Conservation (phyloP, 2,797 vertebrate genomes). For the Chrysocyon brachyurus region DNA sequence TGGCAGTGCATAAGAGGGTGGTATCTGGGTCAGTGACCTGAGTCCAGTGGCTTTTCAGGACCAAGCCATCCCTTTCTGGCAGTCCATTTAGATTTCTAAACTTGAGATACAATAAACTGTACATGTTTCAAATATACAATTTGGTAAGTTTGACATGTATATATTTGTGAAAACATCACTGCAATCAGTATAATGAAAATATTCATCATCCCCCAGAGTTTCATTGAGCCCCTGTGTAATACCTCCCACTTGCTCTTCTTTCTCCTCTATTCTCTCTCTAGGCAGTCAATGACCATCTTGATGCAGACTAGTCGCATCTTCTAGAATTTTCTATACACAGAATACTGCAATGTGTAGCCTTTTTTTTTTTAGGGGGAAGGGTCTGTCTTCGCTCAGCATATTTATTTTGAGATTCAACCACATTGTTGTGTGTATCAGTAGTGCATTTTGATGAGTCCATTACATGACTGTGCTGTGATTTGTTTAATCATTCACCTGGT, state of each 20-base stretch:
- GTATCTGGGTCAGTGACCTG: neutral
- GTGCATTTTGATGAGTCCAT: neutral
- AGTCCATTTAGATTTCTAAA: neutral
- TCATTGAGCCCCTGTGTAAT: neutral
- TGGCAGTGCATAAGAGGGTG: neutral
- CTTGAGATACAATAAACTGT: neutral
- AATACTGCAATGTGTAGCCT: neutral
- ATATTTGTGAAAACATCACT: neutral
- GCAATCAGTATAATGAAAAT: neutral
- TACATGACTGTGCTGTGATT: neutral
- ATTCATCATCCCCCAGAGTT: neutral
- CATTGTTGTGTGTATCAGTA: neutral
- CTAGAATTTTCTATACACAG: neutral
- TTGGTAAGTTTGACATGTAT: neutral
- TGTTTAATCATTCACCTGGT: neutral
- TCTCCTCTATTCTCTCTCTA: neutral
- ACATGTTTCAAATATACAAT: neutral
- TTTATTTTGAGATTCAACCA: neutral
- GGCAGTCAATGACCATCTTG: neutral
- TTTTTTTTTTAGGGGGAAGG: neutral
- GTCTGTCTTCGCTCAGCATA: neutral
- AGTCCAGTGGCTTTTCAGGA: neutral
- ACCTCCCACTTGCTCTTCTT: neutral
- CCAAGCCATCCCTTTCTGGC: neutral
- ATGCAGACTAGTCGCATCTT: neutral